Evolutionary conservation across 1,140 invertebrate species (phyloP).

Genomic region (Listronotus bonariensis): DNA sequence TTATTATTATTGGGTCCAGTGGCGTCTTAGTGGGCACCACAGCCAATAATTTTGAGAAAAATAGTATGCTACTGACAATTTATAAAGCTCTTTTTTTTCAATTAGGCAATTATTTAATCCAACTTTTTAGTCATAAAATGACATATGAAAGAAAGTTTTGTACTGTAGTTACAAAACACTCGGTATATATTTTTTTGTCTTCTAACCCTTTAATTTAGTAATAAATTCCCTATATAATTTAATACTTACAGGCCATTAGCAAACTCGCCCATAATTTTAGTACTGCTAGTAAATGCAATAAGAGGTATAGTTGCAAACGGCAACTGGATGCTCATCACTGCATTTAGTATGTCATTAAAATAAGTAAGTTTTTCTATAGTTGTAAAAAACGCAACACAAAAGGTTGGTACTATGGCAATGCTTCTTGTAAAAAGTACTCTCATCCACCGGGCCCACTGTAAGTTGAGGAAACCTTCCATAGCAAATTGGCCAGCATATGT

Average conservation of each 20-base stretch:
- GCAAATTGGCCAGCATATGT: constrained; percentile 80
- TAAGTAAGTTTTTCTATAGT: constrained; percentile 77
- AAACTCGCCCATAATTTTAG: constrained; percentile 84
- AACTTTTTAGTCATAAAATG: too few relatives aligned
- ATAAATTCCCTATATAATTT: too few relatives aligned
- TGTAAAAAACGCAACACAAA: constrained; percentile 77
- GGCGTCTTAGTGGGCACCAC: too few relatives aligned
- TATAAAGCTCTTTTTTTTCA: too few relatives aligned
- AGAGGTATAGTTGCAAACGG: constrained; percentile 87
- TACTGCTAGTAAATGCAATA: constrained; percentile 85
- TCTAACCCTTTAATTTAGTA: too few relatives aligned
- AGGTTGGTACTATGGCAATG: constrained; percentile 88
- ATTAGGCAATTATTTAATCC: too few relatives aligned
- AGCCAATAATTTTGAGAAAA: too few relatives aligned
- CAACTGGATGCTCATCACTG: constrained; percentile 85
- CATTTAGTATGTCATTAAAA: constrained; percentile 92
- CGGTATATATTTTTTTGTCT: too few relatives aligned
- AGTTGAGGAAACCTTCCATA: constrained; percentile 88
- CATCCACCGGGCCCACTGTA: constrained; percentile 89
- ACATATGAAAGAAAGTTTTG: too few relatives aligned
- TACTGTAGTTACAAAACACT: too few relatives aligned
- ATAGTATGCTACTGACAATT: too few relatives aligned
- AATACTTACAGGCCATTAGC: constrained; percentile 70
- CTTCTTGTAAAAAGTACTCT: constrained; percentile 84
- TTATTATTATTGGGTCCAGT: too few relatives aligned